Conservation (phyloP, 2,797 vertebrate species). For the Gephyroberyx darwinii region DNA sequence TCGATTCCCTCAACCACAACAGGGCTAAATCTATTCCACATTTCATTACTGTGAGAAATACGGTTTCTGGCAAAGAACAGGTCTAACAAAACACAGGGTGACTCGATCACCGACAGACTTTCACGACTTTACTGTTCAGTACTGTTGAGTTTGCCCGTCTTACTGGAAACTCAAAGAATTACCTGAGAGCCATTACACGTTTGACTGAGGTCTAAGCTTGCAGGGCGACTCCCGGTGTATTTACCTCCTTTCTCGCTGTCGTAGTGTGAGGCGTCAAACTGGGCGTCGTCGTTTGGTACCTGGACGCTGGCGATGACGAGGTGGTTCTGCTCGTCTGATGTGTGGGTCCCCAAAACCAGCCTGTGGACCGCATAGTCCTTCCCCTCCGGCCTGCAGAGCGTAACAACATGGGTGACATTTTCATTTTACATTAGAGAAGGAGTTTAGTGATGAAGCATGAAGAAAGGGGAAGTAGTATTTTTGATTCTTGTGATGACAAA, state of each 20-base stretch:
- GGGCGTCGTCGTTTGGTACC: conserved; percentile 92
- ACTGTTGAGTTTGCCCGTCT: too few relatives aligned
- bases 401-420: not conserved
- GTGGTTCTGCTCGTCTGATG: conserved; percentile 94
- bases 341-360: conserved; percentile 92
- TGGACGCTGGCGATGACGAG: conserved; percentile 94
- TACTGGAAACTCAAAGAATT: too few relatives aligned
- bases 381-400: conserved; percentile 86
- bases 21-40: not conserved
- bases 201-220: not conserved
- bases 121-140: too few relatives aligned
- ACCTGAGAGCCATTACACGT: not conserved
- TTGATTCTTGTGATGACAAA: too few relatives aligned
- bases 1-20: not conserved
- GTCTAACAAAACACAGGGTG: too few relatives aligned
- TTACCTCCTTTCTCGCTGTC: conserved; percentile 94
- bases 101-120: too few relatives aligned
- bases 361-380: conserved; percentile 92
- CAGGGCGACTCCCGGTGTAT: conserved; percentile 18
- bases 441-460: too few relatives aligned
- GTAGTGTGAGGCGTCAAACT: conserved; percentile 90
- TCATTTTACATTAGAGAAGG: not conserved
- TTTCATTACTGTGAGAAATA: not conserved
- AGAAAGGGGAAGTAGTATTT: too few relatives aligned
- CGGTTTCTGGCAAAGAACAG: not conserved